Evolutionary conservation across 2,113 vertebrate species (phyloP).

Genomic region (Prunella fulvescens): DNA sequence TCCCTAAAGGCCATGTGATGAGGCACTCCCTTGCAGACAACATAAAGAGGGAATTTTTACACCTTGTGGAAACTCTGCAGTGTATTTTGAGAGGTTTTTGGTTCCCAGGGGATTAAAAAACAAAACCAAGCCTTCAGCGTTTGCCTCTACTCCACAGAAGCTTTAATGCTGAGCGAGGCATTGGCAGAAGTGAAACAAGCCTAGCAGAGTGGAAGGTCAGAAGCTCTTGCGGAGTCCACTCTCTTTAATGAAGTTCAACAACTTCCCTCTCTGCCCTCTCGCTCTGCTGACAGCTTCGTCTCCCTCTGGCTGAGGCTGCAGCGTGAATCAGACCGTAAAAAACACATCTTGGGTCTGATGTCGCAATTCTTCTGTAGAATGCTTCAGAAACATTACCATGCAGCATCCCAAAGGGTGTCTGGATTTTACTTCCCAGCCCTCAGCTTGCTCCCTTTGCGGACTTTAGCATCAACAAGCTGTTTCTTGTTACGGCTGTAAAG

Average conservation of each 20-base stretch:
- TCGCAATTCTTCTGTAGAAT: neutral
- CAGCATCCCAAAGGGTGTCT: neutral
- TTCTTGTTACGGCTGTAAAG: conserved; percentile 12
- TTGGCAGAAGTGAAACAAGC: neutral
- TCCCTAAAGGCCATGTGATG: neutral
- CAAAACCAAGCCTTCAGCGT: neutral
- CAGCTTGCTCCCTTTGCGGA: neutral
- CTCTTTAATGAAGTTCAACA: conserved; percentile 8
- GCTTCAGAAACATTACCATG: neutral
- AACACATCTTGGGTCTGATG: conserved; percentile 7
- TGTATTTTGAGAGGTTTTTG: neutral
- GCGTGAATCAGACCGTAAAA: neutral
- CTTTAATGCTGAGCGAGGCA: neutral
- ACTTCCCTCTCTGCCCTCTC: neutral
- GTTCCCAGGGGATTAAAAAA: neutral
- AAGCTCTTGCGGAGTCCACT: neutral
- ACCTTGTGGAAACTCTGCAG: neutral
- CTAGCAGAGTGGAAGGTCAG: neutral
- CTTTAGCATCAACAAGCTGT: conserved; percentile 39
- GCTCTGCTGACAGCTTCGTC: neutral
- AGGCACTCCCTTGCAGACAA: neutral
- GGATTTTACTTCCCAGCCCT: conserved; percentile 24
- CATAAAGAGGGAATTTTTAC: neutral
- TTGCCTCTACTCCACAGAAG: neutral
- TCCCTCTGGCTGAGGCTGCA: neutral